Conservation (phyloP, 1,140 invertebrate genomes). For the Tetramorium simillimum region DNA sequence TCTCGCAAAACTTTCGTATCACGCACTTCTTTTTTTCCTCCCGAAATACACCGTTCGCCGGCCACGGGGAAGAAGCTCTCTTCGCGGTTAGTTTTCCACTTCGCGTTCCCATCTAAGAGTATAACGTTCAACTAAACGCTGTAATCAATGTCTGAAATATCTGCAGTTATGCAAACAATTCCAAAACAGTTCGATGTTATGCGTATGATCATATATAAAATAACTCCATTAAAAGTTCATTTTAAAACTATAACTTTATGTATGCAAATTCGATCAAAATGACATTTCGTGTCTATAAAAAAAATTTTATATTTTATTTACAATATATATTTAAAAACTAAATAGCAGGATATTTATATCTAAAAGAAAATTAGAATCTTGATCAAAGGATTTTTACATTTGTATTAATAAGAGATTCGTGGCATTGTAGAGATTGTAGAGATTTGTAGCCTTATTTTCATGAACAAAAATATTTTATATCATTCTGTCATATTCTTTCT, state of each 20-base stretch:
- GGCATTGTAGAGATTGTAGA: too few relatives aligned
- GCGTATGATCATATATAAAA: too few relatives aligned
- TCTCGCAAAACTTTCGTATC: slow-evolving; percentile 53
- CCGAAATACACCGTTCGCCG: neutral
- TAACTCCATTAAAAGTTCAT: neutral
- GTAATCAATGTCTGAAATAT: slow-evolving; percentile 13
- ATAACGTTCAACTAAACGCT: neutral
- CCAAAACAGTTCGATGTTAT: neutral
- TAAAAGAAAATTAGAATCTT: neutral
- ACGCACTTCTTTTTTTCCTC: neutral
- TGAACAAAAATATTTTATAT: neutral
- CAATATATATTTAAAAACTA: neutral
- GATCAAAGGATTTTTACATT: neutral
- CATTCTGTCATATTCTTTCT: neutral
- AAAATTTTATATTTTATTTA: neutral
- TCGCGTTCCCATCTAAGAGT: neutral
- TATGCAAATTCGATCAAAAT: neutral
- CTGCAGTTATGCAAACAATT: neutral
- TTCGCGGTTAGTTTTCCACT: slow-evolving; percentile 24
- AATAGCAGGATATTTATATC: neutral
- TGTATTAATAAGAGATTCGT: neutral
- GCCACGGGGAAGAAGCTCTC: neutral
- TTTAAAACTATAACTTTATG: neutral
- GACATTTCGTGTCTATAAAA: neutral
- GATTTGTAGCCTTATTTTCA: neutral